Evolutionary conservation across 2,113 vertebrate species (phyloP).

Genomic region (Mirounga angustirostris): DNA sequence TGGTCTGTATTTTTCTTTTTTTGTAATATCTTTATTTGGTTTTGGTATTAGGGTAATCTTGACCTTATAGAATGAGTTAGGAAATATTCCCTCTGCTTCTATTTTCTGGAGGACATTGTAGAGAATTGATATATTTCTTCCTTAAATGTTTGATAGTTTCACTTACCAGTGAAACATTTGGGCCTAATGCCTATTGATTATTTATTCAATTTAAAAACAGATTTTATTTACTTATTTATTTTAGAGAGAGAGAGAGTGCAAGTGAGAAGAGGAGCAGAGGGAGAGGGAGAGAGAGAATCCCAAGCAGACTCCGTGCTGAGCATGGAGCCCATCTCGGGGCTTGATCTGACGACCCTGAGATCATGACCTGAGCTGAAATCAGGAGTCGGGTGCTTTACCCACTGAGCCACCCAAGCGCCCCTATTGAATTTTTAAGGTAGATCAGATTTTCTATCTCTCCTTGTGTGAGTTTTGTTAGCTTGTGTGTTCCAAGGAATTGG

Average conservation of each 20-base stretch:
- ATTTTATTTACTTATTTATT: neutral
- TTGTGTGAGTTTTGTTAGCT: neutral
- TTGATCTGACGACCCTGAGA: neutral
- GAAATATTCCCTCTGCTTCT: neutral
- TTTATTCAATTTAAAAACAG: neutral
- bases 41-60: neutral
- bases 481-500: neutral
- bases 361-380: neutral
- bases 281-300: neutral
- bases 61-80: neutral
- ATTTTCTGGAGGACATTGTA: neutral
- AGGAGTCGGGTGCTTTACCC: neutral
- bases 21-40: neutral
- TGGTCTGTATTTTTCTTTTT: neutral
- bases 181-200: neutral
- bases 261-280: neutral
- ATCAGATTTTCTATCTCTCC: neutral
- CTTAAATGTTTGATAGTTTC: constrained; percentile 5
- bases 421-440: neutral
- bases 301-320: neutral
- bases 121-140: neutral
- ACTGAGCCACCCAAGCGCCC: neutral
- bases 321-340: neutral
- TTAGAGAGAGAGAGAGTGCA: neutral
- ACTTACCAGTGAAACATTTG: neutral